These are phyloP conservation scores for Gibbula magus DNA, from an alignment of 2,888 invertebrate genomes.

Conservation along the genomic window DNA sequence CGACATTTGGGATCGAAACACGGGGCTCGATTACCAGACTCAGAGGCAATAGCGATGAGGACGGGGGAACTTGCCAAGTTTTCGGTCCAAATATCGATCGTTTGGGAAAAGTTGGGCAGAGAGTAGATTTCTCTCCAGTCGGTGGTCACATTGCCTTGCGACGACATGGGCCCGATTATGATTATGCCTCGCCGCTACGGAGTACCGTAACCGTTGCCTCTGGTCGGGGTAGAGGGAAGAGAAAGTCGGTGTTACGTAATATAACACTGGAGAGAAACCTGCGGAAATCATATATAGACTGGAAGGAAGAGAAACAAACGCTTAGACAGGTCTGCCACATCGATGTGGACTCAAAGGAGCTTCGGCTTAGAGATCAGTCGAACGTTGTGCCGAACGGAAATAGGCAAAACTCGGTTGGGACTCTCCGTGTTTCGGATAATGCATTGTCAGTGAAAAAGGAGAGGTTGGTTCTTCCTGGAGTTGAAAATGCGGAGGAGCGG, in stretches of 20 bases:
- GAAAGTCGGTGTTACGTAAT: conserved; percentile 16
- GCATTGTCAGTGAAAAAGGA: background rate
- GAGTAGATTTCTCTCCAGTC: background rate
- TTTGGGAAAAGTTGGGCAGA: conserved; percentile 16
- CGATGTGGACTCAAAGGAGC: background rate
- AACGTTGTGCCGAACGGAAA: background rate
- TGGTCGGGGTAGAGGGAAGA: background rate
- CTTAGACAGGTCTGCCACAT: conserved; percentile 2
- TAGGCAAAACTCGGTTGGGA: background rate
- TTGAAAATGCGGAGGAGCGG: background rate
- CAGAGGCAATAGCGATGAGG: background rate
- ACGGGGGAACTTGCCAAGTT: conserved; percentile 24
- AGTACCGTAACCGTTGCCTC: background rate
- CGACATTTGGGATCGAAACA: background rate
- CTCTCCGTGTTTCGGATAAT: background rate
- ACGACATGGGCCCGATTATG: background rate
- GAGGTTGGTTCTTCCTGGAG: background rate
- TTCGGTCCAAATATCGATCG: conserved; percentile 16
- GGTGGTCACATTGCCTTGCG: background rate
- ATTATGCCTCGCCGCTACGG: background rate
- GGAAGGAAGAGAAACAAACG: background rate
- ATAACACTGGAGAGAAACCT: conserved; percentile 11
- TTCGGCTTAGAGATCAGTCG: background rate
- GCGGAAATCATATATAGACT: background rate
- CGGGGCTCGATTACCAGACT: background rate